Conservation (phyloP, 2,797 vertebrate species). For the Austrolebias charrua region DNA sequence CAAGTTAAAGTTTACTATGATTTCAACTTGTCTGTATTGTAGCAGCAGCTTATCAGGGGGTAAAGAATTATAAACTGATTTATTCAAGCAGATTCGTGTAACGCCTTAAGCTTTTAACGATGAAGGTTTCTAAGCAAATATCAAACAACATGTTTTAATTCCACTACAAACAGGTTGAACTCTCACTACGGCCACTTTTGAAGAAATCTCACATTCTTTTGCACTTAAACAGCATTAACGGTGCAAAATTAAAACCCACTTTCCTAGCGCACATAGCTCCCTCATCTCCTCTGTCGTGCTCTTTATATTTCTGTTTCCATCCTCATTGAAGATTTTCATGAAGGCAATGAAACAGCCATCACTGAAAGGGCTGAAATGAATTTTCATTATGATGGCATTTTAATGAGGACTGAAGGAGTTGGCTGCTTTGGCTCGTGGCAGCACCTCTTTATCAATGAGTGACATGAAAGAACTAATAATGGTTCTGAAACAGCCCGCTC, state of each 20-base stretch:
- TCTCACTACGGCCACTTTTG: too few species aligned
- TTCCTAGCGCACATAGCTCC: conserved; percentile 49
- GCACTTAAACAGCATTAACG: conserved; percentile 31
- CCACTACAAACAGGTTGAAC: too few species aligned
- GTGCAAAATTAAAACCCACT: conserved; percentile 45
- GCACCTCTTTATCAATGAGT: conserved; percentile 74
- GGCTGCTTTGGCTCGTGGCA: conserved; percentile 69
- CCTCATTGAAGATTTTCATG: conserved; percentile 56
- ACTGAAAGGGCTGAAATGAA: conserved; percentile 69
- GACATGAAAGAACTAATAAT: conserved; percentile 72
- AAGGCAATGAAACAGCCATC: conserved; percentile 78
- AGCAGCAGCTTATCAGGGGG: conserved; percentile 1
- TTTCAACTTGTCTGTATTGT: not conserved
- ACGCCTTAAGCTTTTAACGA: not conserved
- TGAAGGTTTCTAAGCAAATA: not conserved
- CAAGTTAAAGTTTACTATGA: not conserved
- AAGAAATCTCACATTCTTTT: too few species aligned
- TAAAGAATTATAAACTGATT: not conserved
- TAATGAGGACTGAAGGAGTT: conserved; percentile 76
- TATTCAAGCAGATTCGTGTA: not conserved
- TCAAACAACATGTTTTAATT: not conserved
- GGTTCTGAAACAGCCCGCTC: conserved; percentile 50
- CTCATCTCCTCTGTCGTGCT: conserved; percentile 55
- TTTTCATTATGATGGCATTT: conserved; percentile 79
- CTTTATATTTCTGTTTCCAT: conserved; percentile 50